A percentile compares a stretch with the other conserved stretches of the same genome.
phyloP scores from a whole-genome alignment of 2,797 vertebrate genomes.

The Coilia nasus region DNA sequence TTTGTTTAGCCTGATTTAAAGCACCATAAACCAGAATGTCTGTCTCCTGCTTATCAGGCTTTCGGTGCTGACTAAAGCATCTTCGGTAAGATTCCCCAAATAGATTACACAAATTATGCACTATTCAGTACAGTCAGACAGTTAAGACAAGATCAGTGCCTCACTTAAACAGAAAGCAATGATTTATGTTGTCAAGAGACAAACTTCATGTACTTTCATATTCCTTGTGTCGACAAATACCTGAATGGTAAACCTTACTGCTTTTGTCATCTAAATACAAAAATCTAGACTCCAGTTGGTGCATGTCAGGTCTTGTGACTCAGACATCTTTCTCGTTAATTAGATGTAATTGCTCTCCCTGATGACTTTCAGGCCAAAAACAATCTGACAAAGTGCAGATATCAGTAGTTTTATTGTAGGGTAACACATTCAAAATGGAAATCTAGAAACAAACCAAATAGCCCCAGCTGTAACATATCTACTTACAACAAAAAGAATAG shows the following conservation, averaged over 20 bases:
- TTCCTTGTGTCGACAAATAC: background rate
- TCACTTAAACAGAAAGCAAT: background rate
- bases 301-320: background rate
- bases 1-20: no score
- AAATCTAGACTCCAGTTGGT: background rate
- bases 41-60: background rate
- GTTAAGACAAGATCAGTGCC: background rate
- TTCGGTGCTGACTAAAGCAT: no score
- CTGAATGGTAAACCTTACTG: slow-evolving; percentile 10
- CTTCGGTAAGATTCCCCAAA: background rate
- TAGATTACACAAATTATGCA: background rate
- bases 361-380: slow-evolving; percentile 35
- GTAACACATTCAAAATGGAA: slow-evolving; percentile 96
- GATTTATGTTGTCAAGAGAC: background rate
- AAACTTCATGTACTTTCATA: background rate
- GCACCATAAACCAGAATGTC: background rate
- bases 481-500: slow-evolving; percentile 84
- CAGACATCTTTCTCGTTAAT: background rate
- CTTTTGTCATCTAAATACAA: background rate
- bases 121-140: background rate
- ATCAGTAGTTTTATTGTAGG: slow-evolving; percentile 98
- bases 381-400: slow-evolving; percentile 85
- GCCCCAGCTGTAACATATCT: slow-evolving; percentile 87
- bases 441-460: slow-evolving; percentile 63
- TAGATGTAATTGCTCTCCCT: background rate